Percentiles rank a stretch among this genome's conserved stretches.
Conservation (phyloP, 2,888 invertebrate genomes). For the Lamproptera curius region DNA sequence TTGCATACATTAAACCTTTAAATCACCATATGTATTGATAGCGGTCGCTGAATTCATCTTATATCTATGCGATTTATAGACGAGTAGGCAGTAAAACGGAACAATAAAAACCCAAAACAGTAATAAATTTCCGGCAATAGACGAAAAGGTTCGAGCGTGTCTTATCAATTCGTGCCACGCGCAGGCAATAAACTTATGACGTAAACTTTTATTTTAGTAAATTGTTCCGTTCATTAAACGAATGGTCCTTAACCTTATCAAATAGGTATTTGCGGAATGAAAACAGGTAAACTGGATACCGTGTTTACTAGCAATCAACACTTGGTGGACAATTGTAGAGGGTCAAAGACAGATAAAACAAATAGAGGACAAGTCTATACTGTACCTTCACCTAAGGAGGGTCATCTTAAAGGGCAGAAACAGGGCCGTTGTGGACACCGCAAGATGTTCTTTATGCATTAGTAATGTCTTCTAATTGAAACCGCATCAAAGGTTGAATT, state of each 20-base stretch:
- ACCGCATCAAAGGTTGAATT: conserved; percentile 52
- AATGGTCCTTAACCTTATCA: conserved; percentile 22
- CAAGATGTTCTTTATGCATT: conserved; percentile 70
- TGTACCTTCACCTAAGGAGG: conserved; percentile 55
- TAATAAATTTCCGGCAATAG: conserved; percentile 78
- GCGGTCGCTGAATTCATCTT: conserved; percentile 74
- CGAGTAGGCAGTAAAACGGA: conserved; percentile 77
- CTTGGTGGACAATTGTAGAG: conserved; percentile 70
- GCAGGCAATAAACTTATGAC: conserved; percentile 74
- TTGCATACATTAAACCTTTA: conserved; percentile 29
- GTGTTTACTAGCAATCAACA: conserved; percentile 75
- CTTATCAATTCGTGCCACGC: conserved; percentile 77
- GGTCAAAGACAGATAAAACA: conserved; percentile 71
- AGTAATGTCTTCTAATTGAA: conserved; percentile 71
- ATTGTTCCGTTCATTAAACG: conserved; percentile 1
- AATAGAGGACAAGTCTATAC: conserved; percentile 61
- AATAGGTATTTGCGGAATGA: conserved; percentile 34
- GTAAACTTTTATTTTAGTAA: conserved; percentile 38
- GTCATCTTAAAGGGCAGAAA: conserved; percentile 66
- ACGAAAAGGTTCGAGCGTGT: conserved; percentile 75
- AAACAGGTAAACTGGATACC: conserved; percentile 54
- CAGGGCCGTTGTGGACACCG: conserved; percentile 54
- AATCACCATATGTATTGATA: conserved; percentile 60
- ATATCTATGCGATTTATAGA: conserved; percentile 76
- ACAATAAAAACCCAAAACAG: conserved; percentile 80